Evolutionary conservation across 2,113 vertebrate genomes (phyloP).

Genomic region (Columba livia): DNA sequence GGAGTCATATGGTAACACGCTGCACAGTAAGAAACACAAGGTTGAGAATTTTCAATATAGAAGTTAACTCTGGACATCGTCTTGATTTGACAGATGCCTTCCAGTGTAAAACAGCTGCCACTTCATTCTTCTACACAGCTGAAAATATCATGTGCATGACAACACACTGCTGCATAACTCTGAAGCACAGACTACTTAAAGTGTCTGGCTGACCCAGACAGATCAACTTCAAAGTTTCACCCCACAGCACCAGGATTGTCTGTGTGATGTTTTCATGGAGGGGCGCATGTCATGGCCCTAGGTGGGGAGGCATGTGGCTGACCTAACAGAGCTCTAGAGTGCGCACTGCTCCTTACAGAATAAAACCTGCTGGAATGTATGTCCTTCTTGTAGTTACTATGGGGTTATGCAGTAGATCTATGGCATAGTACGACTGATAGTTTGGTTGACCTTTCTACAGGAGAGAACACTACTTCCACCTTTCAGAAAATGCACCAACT

Average conservation of each 20-base stretch:
- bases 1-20: not conserved
- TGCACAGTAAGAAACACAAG: not conserved
- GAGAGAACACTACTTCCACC: not conserved
- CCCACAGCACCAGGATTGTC: not conserved
- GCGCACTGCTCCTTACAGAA: not conserved
- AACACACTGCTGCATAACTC: not conserved
- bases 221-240: not conserved
- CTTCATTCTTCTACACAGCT: not conserved
- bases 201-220: not conserved
- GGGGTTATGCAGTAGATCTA: not conserved
- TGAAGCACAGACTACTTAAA: not conserved
- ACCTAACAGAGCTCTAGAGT: not conserved
- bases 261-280: not conserved
- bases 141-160: not conserved
- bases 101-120: not conserved
- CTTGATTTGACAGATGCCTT: not conserved
- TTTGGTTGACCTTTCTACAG: not conserved
- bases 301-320: not conserved
- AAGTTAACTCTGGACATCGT: not conserved
- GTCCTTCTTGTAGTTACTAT: accelerated
- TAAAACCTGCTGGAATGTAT: not conserved
- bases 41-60: not conserved
- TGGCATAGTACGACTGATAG: not conserved
- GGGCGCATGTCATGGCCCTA: not conserved
- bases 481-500: not conserved